Conservation (phyloP, 1,140 invertebrate species). For the Rhynchophorus ferrugineus region DNA sequence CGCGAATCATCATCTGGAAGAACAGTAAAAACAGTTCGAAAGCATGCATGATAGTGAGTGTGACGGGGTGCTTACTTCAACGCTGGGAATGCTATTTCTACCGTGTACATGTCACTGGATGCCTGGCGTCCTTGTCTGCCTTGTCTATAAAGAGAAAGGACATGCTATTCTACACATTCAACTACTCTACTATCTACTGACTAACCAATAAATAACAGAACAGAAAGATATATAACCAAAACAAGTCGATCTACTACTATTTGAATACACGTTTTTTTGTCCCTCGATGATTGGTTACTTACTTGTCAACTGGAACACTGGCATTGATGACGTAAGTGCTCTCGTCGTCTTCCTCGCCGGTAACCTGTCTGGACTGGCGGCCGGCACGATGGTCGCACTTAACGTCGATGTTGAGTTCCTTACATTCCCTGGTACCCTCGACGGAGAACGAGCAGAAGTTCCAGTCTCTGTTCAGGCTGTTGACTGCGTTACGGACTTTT, state of each 20-base stretch:
- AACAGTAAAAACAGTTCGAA: no score
- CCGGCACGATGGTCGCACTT: constrained; percentile 75
- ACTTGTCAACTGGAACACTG: constrained; percentile 74
- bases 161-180: constrained; percentile 36
- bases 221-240: constrained; percentile 6
- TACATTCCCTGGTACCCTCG: constrained; percentile 77
- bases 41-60: constrained; percentile 19
- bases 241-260: neutral
- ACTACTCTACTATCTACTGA: constrained; percentile 22
- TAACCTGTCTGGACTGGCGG: constrained; percentile 51
- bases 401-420: constrained; percentile 80
- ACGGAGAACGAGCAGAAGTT: constrained; percentile 85
- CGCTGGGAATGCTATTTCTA: constrained; percentile 84
- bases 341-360: constrained; percentile 56
- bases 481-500: constrained; percentile 78
- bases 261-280: constrained; percentile 10
- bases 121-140: constrained; percentile 57
- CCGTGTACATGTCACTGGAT: constrained; percentile 73
- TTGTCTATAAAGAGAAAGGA: constrained; percentile 40
- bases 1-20: no score
- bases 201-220: neutral
- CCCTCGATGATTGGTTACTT: constrained; percentile 46
- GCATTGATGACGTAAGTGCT: constrained; percentile 72
- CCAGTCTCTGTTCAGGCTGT: constrained; percentile 81
- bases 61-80: constrained; percentile 69